Conservation (phyloP, 2,888 invertebrate genomes). For the Cryptocheilus praepositus region DNA sequence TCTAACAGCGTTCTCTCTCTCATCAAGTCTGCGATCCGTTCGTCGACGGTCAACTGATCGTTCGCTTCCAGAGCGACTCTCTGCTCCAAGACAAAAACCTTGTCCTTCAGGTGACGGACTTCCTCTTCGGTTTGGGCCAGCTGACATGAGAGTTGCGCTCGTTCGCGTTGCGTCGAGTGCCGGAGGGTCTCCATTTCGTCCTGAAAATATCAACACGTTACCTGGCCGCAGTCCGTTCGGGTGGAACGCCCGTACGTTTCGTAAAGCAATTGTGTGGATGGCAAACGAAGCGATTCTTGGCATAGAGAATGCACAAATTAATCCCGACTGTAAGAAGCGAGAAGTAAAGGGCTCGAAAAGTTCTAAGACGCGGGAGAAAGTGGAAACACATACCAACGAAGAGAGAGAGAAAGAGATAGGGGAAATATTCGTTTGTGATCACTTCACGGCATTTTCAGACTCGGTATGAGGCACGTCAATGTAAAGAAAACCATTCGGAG, state of each 20-base stretch:
- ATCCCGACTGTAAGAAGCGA: not conserved
- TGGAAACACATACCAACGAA: not conserved
- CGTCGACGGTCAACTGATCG: constrained; percentile 75
- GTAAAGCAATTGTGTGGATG: constrained; percentile 33
- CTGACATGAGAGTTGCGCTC: constrained; percentile 81
- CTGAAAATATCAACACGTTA: constrained; percentile 74
- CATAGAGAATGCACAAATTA: not conserved
- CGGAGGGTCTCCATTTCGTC: constrained; percentile 87
- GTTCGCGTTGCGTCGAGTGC: constrained; percentile 84
- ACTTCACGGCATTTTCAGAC: too few species aligned
- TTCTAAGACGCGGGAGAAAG: not conserved
- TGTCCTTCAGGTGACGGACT: constrained; percentile 82
- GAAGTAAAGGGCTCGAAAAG: not conserved
- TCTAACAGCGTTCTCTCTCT: constrained; percentile 83
- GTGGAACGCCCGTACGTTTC: too few species aligned
- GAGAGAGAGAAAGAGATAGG: too few species aligned
- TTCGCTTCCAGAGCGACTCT: constrained; percentile 72
- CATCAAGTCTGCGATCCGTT: constrained; percentile 77
- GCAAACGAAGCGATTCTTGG: too few species aligned
- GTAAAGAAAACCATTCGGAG: not conserved
- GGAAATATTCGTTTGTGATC: too few species aligned
- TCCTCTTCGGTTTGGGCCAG: constrained; percentile 86
- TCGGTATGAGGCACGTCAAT: not conserved
- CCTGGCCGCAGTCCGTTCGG: not conserved
- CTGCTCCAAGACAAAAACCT: constrained; percentile 77